Percentiles rank a stretch among this genome's conserved stretches.
Conservation (phyloP, 2,888 invertebrate species). For the Synergus gifuensis region DNA sequence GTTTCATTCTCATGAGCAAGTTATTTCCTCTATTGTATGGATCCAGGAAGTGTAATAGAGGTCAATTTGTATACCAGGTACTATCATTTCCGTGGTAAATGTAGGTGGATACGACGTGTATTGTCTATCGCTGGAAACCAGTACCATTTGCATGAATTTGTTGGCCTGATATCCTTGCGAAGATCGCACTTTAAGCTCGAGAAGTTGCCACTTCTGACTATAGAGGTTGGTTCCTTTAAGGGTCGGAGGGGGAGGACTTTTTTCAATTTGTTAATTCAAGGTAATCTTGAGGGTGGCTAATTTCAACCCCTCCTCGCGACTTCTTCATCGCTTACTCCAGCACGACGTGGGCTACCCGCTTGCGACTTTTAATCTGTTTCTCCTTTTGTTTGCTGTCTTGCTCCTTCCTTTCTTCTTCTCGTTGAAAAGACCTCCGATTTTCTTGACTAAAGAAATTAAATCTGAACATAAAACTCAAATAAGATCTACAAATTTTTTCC, state of each 20-base stretch:
- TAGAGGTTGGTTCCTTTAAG: conserved; percentile 63
- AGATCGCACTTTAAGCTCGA: conserved; percentile 65
- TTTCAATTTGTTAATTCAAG: conserved; percentile 76
- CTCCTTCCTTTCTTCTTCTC: conserved; percentile 18
- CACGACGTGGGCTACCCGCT: conserved; percentile 45
- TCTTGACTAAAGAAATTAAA: not conserved
- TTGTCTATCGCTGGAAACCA: conserved; percentile 58
- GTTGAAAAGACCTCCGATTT: conserved; percentile 12
- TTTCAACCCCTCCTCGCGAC: conserved; percentile 61
- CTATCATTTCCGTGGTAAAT: conserved; percentile 18
- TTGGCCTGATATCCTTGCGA: conserved; percentile 65
- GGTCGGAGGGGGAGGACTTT: conserved; percentile 63
- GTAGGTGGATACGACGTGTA: conserved; percentile 26
- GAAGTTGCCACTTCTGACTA: conserved; percentile 48
- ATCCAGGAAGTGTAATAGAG: not conserved
- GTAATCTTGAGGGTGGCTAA: conserved; percentile 74
- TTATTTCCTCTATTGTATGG: not conserved
- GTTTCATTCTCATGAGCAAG: not conserved
- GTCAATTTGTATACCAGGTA: conserved; percentile 26
- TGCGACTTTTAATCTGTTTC: conserved; percentile 69
- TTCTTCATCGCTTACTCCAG: conserved; percentile 44
- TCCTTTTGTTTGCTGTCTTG: conserved; percentile 53
- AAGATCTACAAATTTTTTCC: not conserved
- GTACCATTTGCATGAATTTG: conserved; percentile 73
- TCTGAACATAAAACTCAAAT: conserved; percentile 14